Conservation (phyloP, 2,797 vertebrate genomes). For the Tarsius wallacei region DNA sequence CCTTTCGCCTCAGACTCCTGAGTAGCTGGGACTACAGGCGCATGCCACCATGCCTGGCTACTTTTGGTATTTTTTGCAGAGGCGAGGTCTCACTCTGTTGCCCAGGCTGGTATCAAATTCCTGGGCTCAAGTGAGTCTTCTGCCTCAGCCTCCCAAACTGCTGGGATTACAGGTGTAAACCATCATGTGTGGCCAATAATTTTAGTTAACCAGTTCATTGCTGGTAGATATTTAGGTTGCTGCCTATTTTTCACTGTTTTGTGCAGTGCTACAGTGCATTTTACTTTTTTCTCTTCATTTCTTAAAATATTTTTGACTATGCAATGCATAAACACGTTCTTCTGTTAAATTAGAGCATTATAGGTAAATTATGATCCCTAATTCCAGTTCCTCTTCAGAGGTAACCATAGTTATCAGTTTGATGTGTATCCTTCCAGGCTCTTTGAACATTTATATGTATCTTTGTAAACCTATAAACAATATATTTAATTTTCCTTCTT, state of each 20-base stretch:
- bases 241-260: neutral
- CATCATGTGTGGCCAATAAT: neutral
- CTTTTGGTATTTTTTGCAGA: no score
- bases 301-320: constrained; percentile 25
- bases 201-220: neutral
- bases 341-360: neutral
- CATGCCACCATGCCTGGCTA: no score
- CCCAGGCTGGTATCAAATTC: no score
- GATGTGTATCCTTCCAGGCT: neutral
- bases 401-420: neutral
- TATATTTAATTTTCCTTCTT: neutral
- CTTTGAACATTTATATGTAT: neutral
- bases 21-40: no score
- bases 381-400: constrained; percentile 5
- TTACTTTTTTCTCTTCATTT: neutral
- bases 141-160: no score
- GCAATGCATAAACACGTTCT: constrained; percentile 24
- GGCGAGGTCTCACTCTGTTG: no score
- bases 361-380: neutral
- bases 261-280: neutral
- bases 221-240: neutral
- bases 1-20: no score
- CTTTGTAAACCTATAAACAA: neutral
- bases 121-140: no score
- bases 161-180: no score